Evolutionary conservation across 2,113 vertebrate genomes (phyloP).

Genomic region (Theristicus caerulescens): DNA sequence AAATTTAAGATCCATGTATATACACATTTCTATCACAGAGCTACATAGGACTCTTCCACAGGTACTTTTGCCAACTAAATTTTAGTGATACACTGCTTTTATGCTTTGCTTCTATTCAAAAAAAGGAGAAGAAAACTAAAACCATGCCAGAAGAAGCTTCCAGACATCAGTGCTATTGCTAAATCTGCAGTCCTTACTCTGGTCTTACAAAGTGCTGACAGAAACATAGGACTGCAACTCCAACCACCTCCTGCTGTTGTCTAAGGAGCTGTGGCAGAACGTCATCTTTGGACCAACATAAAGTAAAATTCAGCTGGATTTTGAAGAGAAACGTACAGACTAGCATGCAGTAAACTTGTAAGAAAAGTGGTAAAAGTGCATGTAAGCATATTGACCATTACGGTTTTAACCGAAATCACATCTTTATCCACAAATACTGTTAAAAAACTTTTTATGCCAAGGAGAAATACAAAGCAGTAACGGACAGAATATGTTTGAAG

Average conservation of each 20-base stretch:
- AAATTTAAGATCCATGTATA: background rate
- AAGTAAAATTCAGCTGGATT: background rate
- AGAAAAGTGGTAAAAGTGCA: background rate
- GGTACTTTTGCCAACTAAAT: background rate
- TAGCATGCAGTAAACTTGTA: background rate
- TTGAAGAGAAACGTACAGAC: background rate
- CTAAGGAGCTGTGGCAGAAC: background rate
- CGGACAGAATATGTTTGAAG: fast-evolving
- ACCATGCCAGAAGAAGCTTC: background rate
- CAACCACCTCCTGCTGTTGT: background rate
- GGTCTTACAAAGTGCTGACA: background rate
- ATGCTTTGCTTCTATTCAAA: background rate
- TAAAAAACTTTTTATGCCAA: background rate
- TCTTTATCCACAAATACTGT: background rate
- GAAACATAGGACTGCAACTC: background rate
- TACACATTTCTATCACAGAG: background rate
- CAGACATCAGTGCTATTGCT: background rate
- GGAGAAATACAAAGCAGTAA: background rate
- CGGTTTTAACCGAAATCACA: background rate
- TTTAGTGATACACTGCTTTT: background rate
- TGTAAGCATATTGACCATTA: background rate
- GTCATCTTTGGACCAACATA: fast-evolving
- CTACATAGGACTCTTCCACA: fast-evolving
- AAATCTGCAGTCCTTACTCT: background rate
- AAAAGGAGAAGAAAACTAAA: background rate